Evolutionary conservation across 2,113 vertebrate genomes (phyloP).

Genomic region (Chaenocephalus aceratus): DNA sequence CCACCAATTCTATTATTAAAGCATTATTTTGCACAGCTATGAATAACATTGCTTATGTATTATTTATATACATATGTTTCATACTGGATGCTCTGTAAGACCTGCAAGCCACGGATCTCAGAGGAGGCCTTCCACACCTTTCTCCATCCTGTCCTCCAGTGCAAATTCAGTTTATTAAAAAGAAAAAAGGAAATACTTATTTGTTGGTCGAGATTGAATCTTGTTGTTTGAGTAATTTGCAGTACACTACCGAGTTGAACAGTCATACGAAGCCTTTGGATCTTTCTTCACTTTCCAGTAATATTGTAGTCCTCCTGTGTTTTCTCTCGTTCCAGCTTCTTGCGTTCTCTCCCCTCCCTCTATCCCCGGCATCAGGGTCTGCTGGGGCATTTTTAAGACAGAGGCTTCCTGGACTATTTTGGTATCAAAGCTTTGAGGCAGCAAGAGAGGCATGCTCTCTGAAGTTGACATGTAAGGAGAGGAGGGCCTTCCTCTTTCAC

Average conservation of each 20-base stretch:
- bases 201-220: neutral
- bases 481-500: conserved; percentile 67
- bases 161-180: neutral
- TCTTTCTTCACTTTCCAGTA: conserved; percentile 6
- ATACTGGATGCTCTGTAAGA: conserved; percentile 55
- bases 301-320: conserved; percentile 43
- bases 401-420: conserved; percentile 86
- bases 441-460: conserved; percentile 84
- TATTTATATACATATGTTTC: conserved; percentile 31
- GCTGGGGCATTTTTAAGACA: conserved; percentile 82
- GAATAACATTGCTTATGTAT: conserved; percentile 55
- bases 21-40: conserved; percentile 35
- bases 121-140: conserved; percentile 27
- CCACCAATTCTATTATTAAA: conserved; percentile 59
- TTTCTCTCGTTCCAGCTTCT: conserved; percentile 55
- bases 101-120: conserved; percentile 22
- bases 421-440: conserved; percentile 85
- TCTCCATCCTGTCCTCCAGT: neutral
- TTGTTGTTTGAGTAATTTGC: conserved; percentile 10
- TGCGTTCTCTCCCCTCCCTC: conserved; percentile 50
- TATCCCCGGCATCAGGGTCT: conserved; percentile 72
- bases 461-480: conserved; percentile 85
- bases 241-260: conserved; percentile 4
- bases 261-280: neutral
- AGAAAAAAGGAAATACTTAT: neutral